Evolutionary conservation across 2,888 invertebrate genomes (phyloP).

Genomic region (Eledona agricola): DNA sequence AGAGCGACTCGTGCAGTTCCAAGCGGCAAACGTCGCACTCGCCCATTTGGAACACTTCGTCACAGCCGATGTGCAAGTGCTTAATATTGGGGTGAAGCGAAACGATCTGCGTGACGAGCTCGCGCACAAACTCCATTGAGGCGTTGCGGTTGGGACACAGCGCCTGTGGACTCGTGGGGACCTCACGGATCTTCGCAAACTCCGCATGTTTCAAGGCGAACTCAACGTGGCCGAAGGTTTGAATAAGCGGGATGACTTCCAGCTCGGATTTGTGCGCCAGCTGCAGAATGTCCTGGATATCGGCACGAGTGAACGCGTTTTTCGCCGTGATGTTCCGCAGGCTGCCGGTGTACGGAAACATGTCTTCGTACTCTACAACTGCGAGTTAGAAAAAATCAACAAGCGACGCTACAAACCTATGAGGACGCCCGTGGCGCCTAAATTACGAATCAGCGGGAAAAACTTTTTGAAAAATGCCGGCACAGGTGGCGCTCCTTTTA

Average conservation of each 20-base stretch:
- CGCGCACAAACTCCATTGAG: slow-evolving; percentile 69
- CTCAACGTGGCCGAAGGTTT: slow-evolving; percentile 82
- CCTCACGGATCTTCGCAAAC: slow-evolving; percentile 72
- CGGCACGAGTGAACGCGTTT: slow-evolving; percentile 69
- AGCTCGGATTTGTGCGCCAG: slow-evolving; percentile 67
- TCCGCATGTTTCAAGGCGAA: slow-evolving; percentile 74
- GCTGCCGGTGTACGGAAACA: slow-evolving; percentile 76
- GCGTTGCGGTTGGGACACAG: slow-evolving; percentile 74
- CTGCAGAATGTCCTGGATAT: slow-evolving; percentile 68
- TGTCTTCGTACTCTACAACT: slow-evolving; percentile 81
- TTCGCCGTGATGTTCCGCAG: slow-evolving; percentile 67
- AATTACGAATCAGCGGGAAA: slow-evolving; percentile 66
- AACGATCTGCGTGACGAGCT: slow-evolving; percentile 73
- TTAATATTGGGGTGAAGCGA: slow-evolving; percentile 56
- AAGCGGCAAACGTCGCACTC: slow-evolving; percentile 70
- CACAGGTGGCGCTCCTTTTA: slow-evolving; percentile 82
- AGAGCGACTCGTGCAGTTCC: slow-evolving; percentile 67
- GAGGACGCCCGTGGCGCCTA: slow-evolving; percentile 76
- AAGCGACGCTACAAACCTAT: slow-evolving; percentile 49
- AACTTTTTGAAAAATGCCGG: slow-evolving; percentile 68
- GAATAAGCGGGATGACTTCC: slow-evolving; percentile 77
- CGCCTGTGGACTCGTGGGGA: slow-evolving; percentile 73
- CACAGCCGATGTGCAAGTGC: slow-evolving; percentile 77
- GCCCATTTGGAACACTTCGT: slow-evolving; percentile 78
- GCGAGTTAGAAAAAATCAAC: slow-evolving; percentile 5